Percentiles rank a stretch among this genome's conserved stretches.
phyloP scores from a whole-genome alignment of 1,140 invertebrate species.

The Proctacanthus coquilletti region DNA sequence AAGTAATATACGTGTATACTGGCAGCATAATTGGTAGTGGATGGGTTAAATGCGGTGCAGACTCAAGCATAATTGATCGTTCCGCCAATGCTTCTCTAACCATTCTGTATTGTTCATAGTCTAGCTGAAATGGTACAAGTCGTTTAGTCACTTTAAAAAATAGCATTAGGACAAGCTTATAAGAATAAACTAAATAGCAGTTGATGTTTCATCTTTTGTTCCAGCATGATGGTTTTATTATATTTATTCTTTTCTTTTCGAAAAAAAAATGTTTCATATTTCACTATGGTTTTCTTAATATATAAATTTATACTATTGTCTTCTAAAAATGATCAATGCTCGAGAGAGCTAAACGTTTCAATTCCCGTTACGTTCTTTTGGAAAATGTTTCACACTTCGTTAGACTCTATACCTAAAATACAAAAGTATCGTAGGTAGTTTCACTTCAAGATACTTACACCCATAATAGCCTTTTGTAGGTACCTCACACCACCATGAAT shows the following conservation, averaged over 20 bases:
- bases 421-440: slow-evolving; percentile 3
- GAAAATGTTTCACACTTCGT: neutral
- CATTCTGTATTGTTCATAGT: slow-evolving; percentile 91
- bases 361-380: slow-evolving; percentile 9
- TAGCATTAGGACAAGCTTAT: too few species aligned
- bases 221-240: too few species aligned
- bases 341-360: slow-evolving; percentile 2
- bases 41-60: slow-evolving; percentile 92
- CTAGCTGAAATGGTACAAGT: slow-evolving; percentile 56
- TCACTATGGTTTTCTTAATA: neutral
- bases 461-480: slow-evolving; percentile 92
- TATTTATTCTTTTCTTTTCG: too few species aligned
- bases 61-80: slow-evolving; percentile 81
- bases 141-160: too few species aligned
- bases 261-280: too few species aligned
- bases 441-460: slow-evolving; percentile 15
- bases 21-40: slow-evolving; percentile 97
- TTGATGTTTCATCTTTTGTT: too few species aligned
- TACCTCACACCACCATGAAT: slow-evolving; percentile 99
- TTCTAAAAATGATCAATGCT: slow-evolving; percentile 3
- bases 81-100: slow-evolving; percentile 96
- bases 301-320: neutral
- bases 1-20: slow-evolving; percentile 81
- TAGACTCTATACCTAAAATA: neutral
- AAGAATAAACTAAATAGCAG: too few species aligned